Evolutionary conservation across 2,888 invertebrate species (phyloP).

Genomic region (Plebejus anna): DNA sequence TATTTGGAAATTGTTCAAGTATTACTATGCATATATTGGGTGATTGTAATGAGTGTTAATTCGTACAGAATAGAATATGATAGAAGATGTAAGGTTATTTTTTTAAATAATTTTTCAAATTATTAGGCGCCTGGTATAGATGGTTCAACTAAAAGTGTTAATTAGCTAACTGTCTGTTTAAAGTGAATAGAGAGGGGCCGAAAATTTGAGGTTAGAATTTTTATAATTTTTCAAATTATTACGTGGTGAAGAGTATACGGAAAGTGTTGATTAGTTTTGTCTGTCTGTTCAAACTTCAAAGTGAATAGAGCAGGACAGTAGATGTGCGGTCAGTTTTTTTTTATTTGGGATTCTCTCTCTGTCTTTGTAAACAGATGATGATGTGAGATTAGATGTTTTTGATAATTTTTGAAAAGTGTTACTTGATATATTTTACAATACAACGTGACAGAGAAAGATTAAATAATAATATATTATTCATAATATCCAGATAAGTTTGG

Average conservation of each 20-base stretch:
- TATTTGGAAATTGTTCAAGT: too few relatives aligned
- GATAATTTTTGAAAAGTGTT: not conserved
- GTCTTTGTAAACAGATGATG: not conserved
- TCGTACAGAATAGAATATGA: too few relatives aligned
- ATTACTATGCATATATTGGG: too few relatives aligned
- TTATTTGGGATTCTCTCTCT: too few relatives aligned
- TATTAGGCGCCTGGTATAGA: too few relatives aligned
- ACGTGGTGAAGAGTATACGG: too few relatives aligned
- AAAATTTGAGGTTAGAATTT: not conserved
- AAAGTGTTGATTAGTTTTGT: not conserved
- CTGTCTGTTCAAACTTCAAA: not conserved
- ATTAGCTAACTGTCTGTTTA: conserved; percentile 40
- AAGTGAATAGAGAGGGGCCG: not conserved
- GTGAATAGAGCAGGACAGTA: not conserved
- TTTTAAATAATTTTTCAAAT: too few relatives aligned
- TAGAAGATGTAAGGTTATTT: too few relatives aligned
- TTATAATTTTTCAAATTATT: too few relatives aligned
- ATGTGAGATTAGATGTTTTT: not conserved
- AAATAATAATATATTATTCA: not conserved
- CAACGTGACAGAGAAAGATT: not conserved
- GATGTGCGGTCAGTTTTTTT: not conserved
- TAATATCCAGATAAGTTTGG: not conserved
- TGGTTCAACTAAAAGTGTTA: conserved; percentile 33
- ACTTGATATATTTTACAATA: too few relatives aligned
- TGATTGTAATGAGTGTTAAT: too few relatives aligned